A percentile compares a stretch with the other conserved stretches of the same genome.
These are phyloP conservation scores for Acanthurus lineatus DNA, from an alignment of 2,797 vertebrate genomes.

Conservation along the genomic window DNA sequence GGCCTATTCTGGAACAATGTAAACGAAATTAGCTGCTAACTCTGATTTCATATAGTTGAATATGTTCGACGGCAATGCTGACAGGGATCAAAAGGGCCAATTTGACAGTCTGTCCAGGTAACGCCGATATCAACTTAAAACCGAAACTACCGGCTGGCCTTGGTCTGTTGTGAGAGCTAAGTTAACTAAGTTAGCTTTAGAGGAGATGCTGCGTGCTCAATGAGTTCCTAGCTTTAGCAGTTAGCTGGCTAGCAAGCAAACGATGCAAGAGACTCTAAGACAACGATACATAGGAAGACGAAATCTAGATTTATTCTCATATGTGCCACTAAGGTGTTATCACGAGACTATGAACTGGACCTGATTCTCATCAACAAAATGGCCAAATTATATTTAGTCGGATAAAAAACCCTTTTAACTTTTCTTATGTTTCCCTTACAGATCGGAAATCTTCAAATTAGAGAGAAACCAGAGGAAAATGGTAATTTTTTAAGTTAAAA, in stretches of 20 bases:
- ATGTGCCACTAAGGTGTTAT: not conserved
- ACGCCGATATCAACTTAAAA: not conserved
- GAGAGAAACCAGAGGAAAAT: constrained; percentile 85
- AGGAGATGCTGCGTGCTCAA: constrained; percentile 47
- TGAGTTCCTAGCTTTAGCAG: constrained; percentile 55
- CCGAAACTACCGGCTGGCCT: constrained; percentile 6
- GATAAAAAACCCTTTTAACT: not conserved
- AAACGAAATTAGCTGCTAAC: not conserved
- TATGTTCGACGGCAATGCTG: fast-evolving
- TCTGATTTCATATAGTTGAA: fast-evolving
- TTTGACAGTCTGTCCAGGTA: fast-evolving
- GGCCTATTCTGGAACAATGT: constrained; percentile 30
- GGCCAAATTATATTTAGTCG: not conserved
- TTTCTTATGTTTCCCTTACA: constrained; percentile 43
- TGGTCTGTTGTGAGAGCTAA: constrained; percentile 23
- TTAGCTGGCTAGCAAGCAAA: constrained; percentile 40
- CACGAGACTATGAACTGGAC: no score
- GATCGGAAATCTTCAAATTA: constrained; percentile 83
- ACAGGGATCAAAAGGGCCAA: fast-evolving
- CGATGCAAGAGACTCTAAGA: constrained; percentile 29
- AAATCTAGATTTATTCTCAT: no score
- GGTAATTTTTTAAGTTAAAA: constrained; percentile 68
- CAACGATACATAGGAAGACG: not conserved
- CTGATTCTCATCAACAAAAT: not conserved
- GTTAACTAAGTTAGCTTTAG: constrained; percentile 26